Conservation (phyloP, 2,797 vertebrate genomes). For the Amniataba percoides region DNA sequence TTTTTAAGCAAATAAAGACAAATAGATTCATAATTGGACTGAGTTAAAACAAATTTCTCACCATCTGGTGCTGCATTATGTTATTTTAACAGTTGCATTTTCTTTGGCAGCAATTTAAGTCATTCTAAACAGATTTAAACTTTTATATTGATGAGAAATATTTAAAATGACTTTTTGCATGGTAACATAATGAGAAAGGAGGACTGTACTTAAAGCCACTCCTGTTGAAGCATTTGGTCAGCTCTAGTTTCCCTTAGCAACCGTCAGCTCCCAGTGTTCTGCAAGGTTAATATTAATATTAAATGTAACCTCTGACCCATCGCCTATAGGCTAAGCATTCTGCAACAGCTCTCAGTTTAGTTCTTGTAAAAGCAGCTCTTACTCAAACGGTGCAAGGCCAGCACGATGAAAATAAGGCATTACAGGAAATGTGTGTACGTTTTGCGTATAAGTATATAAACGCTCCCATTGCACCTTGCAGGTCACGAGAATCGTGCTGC, state of each 20-base stretch:
- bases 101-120: neutral
- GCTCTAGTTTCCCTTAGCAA: neutral
- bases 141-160: neutral
- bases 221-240: neutral
- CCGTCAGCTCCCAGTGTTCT: neutral
- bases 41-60: neutral
- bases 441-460: too few species aligned
- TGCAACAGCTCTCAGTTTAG: neutral
- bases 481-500: constrained; percentile 95
- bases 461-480: constrained; percentile 67
- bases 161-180: neutral
- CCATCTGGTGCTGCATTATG: neutral
- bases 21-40: neutral
- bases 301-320: constrained; percentile 18
- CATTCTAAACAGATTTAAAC: neutral
- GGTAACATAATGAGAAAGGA: neutral
- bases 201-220: neutral
- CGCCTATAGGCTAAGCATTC: neutral
- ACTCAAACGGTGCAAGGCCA: neutral
- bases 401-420: neutral
- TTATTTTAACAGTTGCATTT: neutral
- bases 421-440: neutral
- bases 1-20: neutral
- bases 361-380: neutral
- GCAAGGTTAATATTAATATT: neutral